Percentiles rank a stretch among this genome's conserved stretches.
Evolutionary conservation across 37 sponge, comb jelly and placozoan genomes (phyloP).

Genomic region (Theonella swinhoei): DNA sequence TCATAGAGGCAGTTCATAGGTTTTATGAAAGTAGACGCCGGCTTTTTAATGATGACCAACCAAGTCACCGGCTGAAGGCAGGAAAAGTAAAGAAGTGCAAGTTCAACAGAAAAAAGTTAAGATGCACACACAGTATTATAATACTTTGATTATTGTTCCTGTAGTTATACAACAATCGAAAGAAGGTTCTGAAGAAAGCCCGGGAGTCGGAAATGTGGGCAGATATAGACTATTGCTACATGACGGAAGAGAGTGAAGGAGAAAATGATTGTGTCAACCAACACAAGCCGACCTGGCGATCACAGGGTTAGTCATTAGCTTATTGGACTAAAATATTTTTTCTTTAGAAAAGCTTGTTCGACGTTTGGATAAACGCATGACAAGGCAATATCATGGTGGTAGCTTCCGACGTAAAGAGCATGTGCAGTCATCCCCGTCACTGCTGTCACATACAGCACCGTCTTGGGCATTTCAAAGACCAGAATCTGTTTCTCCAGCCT

Average conservation of each 20-base stretch:
- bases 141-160: no score
- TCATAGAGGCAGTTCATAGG: no score
- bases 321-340: neutral
- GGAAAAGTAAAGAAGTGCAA: no score
- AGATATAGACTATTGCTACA: constrained; percentile 4
- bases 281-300: constrained; percentile 1
- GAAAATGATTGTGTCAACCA: neutral
- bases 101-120: no score
- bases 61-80: no score
- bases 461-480: neutral
- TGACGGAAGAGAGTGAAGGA: constrained; percentile 15
- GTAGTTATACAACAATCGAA: no score
- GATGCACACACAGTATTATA: no score
- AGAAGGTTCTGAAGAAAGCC: neutral
- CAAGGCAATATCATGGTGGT: neutral
- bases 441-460: neutral
- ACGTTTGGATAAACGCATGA: neutral
- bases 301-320: constrained; percentile 1
- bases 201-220: constrained; percentile 7
- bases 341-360: neutral
- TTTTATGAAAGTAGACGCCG: no score
- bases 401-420: neutral
- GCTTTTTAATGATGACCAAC: no score
- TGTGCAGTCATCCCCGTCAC: neutral
- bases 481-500: neutral